These are phyloP conservation scores for Atlantisia rogersi DNA, from an alignment of 2,113 vertebrate species.

Conservation along the genomic window DNA sequence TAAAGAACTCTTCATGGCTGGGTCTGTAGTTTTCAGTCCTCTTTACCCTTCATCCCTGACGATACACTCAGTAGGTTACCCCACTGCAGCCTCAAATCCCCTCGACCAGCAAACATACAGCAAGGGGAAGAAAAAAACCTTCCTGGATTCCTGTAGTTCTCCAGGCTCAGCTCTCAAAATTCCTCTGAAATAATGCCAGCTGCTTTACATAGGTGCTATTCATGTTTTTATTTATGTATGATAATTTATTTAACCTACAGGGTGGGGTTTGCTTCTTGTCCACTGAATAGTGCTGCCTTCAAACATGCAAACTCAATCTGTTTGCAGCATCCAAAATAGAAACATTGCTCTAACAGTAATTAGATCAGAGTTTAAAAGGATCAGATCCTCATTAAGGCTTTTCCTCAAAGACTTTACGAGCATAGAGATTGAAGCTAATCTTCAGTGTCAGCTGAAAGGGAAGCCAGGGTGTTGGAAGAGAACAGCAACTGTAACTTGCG, in stretches of 20 bases:
- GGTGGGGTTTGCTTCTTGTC: slow-evolving; percentile 32
- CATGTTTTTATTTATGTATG: slow-evolving; percentile 45
- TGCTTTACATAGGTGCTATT: slow-evolving; percentile 50
- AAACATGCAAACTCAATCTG: slow-evolving; percentile 54
- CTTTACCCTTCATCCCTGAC: not conserved
- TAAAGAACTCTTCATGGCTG: not conserved
- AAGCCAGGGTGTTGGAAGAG: not conserved
- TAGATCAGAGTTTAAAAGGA: slow-evolving; percentile 73
- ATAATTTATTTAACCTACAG: slow-evolving; percentile 46
- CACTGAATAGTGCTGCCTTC: not conserved
- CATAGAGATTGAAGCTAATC: slow-evolving; percentile 69
- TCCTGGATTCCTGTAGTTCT: not conserved
- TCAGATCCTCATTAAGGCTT: slow-evolving; percentile 73
- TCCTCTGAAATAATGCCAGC: slow-evolving; percentile 49
- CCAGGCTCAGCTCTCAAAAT: not conserved
- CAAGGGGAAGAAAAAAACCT: not conserved
- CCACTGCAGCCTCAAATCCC: not conserved
- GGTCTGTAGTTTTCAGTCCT: not conserved
- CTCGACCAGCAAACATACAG: not conserved
- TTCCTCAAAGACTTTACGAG: slow-evolving; percentile 71
- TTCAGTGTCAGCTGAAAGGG: slow-evolving; percentile 61
- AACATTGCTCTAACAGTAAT: slow-evolving; percentile 67
- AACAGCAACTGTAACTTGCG: not conserved
- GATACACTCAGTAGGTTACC: not conserved
- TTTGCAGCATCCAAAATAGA: slow-evolving; percentile 69